Base-by-base conservation (phyloP, 2,888 invertebrate genomes). In the Cheilosia pagana region DNA sequence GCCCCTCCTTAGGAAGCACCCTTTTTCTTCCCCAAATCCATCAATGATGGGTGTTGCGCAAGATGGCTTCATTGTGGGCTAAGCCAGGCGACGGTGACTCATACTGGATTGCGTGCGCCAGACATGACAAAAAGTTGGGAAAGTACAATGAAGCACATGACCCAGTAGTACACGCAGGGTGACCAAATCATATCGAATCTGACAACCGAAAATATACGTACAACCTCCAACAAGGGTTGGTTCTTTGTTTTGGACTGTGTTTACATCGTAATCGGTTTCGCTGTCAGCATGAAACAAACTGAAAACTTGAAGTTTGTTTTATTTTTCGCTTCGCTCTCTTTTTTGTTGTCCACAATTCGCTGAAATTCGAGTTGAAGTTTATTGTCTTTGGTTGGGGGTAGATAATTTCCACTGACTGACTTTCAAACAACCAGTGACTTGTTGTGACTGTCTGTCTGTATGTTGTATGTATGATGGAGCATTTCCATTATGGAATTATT, bases 61-160 rank as follows among this genome's bases (percentile, higher is more conserved):
- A 31, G 41, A 45, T 68, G 57, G 68, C 68, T 67, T 28, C 41
- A 76, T 28, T 62, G 52, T 14, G 41, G 12, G 16, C 16, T 14
- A 14, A 2, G 35, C 25, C 25, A 21, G 39, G 28, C 25, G 67
- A 25, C 59, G 39, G 81, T 81, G 81, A 81, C 75, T 81, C 81
- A 81, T 68, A 53, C 68, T 48, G 57, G 75, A 62, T 75, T 75
- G 75, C 75, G 81, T 81, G 75, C 48, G 68, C 62, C 68, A 75
- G 8, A 19, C 43, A 43, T 19, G 19, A n/a, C 67, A 52, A 62
- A 39, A 81, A 68, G 45, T 62, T 62, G 62, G 67, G 60, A 75
- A 81, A 81, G 53, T 48, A 67, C 50, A 78, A 74, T 59, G 45
- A 52, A 43, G 16, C 74, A 60, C 60, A 60, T 45, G 43, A 19